These are phyloP conservation scores for Drosophila leonis DNA, from an alignment of 2,888 invertebrate genomes.

Conservation along the genomic window DNA sequence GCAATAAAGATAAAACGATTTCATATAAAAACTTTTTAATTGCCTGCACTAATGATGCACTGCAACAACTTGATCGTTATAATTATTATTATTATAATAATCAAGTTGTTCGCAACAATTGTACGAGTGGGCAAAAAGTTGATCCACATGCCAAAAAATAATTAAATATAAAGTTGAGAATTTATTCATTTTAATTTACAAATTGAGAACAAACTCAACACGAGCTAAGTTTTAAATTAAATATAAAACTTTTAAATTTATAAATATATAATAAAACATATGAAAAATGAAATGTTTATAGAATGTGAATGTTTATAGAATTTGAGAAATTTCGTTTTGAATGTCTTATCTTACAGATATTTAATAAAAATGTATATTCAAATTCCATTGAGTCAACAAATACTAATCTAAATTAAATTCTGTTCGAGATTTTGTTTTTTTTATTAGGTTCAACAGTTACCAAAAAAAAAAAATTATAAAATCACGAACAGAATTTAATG, in stretches of 20 bases:
- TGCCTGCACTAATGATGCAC: conserved; percentile 82
- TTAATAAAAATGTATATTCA: not conserved
- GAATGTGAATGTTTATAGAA: not conserved
- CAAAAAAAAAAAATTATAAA: too few species aligned
- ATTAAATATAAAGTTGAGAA: not conserved
- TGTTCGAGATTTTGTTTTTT: too few species aligned
- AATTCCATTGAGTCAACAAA: not conserved
- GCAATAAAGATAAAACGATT: conserved; percentile 79
- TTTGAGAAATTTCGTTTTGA: too few species aligned
- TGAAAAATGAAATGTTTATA: too few species aligned
- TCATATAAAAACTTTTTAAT: conserved; percentile 78
- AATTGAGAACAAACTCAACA: not conserved
- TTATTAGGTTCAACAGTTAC: too few species aligned
- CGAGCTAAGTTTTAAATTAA: not conserved
- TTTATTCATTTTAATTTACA: not conserved
- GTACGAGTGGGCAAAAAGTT: conserved; percentile 27
- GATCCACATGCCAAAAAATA: not conserved
- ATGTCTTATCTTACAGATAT: too few species aligned
- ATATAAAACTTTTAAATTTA: not conserved
- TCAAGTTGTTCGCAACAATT: conserved; percentile 46
- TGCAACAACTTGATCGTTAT: conserved; percentile 79
- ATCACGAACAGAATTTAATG: not conserved
- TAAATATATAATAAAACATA: not conserved
- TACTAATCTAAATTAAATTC: not conserved
- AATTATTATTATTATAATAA: conserved; percentile 45